A percentile compares a stretch with the other conserved stretches of the same genome.
phyloP scores from a whole-genome alignment of 2,888 invertebrate species.

The Steinernema carpocapsae region DNA sequence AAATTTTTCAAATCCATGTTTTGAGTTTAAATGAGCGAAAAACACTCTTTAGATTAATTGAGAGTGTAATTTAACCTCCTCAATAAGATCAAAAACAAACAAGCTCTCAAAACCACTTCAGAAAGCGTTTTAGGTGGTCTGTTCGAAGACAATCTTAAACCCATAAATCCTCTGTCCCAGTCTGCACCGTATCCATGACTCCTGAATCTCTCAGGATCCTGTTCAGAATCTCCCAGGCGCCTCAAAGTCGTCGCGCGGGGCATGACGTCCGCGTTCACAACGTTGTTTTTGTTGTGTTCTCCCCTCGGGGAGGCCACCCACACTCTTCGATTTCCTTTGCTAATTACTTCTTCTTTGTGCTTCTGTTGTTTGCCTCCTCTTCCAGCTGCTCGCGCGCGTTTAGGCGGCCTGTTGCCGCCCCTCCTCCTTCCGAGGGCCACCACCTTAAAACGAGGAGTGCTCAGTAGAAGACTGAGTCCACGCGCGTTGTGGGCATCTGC shows the following conservation, averaged over 20 bases:
- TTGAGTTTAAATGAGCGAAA: too few relatives aligned
- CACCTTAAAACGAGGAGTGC: too few relatives aligned
- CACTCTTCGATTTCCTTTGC: conserved; percentile 25
- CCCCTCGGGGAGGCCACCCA: background rate
- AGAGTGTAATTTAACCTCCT: too few relatives aligned
- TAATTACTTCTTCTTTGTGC: conserved; percentile 33
- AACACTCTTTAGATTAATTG: too few relatives aligned
- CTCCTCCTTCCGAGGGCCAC: background rate
- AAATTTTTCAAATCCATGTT: too few relatives aligned
- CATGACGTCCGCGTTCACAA: too few relatives aligned
- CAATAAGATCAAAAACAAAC: too few relatives aligned
- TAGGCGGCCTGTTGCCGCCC: background rate
- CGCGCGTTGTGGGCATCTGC: too few relatives aligned
- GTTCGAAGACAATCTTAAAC: background rate
- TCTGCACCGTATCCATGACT: background rate
- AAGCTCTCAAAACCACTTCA: too few relatives aligned
- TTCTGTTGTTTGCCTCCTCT: conserved; percentile 30
- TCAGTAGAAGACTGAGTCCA: too few relatives aligned
- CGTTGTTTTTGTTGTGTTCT: conserved; percentile 5
- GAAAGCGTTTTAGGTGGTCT: too few relatives aligned
- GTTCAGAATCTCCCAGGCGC: background rate
- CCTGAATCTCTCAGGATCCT: background rate
- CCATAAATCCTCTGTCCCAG: background rate
- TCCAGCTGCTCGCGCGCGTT: background rate
- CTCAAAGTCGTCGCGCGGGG: too few relatives aligned